Evolutionary conservation across 2,888 invertebrate species (phyloP).

Genomic region (Nebria salina): DNA sequence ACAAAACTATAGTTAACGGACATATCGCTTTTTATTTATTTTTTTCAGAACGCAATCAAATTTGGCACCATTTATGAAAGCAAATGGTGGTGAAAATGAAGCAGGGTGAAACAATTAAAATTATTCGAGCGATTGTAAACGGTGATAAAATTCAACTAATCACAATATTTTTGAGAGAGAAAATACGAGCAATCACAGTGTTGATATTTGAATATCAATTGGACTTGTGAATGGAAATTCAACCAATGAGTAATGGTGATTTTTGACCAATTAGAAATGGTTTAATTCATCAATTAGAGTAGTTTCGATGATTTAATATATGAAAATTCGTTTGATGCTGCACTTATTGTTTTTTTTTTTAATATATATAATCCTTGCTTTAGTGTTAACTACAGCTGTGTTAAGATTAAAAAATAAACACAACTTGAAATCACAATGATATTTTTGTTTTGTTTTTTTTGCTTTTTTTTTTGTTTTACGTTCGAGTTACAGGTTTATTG

Average conservation of each 20-base stretch:
- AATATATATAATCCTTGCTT: neutral
- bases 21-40: neutral
- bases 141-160: neutral
- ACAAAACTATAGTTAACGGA: constrained; percentile 29
- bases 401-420: constrained; percentile 17
- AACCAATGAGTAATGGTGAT: neutral
- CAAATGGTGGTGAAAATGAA: no score
- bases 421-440: constrained; percentile 24
- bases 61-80: no score
- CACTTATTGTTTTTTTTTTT: neutral
- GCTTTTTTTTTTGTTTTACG: neutral
- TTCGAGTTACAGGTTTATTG: neutral
- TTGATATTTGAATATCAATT: no score
- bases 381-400: constrained; percentile 35
- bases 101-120: neutral
- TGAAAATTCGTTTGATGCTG: neutral
- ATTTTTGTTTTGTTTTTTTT: constrained; percentile 12
- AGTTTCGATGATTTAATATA: neutral
- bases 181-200: neutral
- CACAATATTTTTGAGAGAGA: neutral
- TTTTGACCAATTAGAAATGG: neutral
- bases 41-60: no score
- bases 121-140: neutral
- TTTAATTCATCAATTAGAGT: neutral
- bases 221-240: neutral